Percentiles rank a stretch among this genome's conserved stretches.
These are phyloP conservation scores for Setipinna tenuifilis DNA, from an alignment of 2,797 vertebrate genomes.

Conservation along the genomic window DNA sequence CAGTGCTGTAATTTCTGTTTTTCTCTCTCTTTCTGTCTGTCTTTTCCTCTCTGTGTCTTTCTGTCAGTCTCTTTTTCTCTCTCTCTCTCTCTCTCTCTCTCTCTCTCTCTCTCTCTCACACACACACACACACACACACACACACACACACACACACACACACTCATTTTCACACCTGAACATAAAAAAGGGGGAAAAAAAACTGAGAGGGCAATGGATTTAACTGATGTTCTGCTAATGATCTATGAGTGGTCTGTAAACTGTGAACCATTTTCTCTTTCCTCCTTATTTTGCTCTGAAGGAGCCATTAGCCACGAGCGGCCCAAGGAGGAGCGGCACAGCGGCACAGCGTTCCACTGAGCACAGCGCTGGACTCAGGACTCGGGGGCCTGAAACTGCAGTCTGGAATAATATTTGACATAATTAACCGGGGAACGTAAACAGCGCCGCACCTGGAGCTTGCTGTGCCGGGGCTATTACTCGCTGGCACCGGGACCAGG, in stretches of 20 bases:
- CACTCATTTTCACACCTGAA: neutral
- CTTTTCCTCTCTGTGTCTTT: no score
- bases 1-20: neutral
- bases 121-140: neutral
- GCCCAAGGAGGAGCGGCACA: neutral
- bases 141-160: no score
- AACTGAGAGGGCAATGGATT: constrained; percentile 6
- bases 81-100: neutral
- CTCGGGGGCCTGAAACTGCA: constrained; percentile 43
- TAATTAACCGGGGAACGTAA: constrained; percentile 60
- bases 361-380: constrained; percentile 26
- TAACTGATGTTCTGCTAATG: constrained; percentile 42
- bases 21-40: neutral
- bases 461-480: constrained; percentile 34
- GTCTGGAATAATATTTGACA: constrained; percentile 75
- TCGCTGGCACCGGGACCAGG: constrained; percentile 28
- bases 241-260: constrained; percentile 29
- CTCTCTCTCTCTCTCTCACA: neutral
- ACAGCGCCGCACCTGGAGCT: constrained; percentile 53
- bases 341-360: neutral
- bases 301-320: neutral
- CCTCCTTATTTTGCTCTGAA: neutral
- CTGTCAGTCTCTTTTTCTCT: neutral
- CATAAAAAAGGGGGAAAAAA: neutral
- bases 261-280: constrained; percentile 26